Percentiles rank a stretch among this genome's conserved stretches.
Conservation (phyloP, 2,113 vertebrate genomes). For the Xenus cinereus region DNA sequence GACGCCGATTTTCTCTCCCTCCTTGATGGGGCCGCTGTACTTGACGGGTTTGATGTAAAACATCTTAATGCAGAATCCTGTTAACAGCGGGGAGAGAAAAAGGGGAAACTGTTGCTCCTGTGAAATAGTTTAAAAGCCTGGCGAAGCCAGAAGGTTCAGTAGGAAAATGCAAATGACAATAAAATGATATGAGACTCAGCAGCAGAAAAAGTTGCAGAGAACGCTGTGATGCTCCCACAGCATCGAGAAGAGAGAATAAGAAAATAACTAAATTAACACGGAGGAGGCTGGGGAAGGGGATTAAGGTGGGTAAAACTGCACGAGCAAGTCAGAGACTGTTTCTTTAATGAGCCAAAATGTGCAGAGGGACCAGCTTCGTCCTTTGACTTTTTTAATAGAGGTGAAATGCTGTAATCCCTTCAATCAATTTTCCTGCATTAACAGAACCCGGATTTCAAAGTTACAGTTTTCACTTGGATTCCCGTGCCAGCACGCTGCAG, state of each 20-base stretch:
- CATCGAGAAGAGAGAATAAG: not conserved
- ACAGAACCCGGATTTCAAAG: not conserved
- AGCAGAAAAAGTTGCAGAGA: not conserved
- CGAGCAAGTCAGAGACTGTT: not conserved
- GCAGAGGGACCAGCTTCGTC: not conserved
- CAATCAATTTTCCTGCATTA: not conserved
- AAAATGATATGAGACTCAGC: not conserved
- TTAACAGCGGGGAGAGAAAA: not conserved
- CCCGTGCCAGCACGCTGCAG: not conserved
- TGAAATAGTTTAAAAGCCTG: not conserved
- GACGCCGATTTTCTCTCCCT: slow-evolving; percentile 63
- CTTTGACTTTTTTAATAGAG: not conserved
- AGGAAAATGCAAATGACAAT: not conserved
- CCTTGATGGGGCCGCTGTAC: slow-evolving; percentile 43
- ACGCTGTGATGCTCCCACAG: not conserved
- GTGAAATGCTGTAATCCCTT: not conserved
- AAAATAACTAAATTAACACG: not conserved
- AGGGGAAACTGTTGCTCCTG: not conserved
- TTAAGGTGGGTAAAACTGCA: not conserved
- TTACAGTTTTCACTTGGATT: not conserved
- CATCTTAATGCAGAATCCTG: slow-evolving; percentile 72
- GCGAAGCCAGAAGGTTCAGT: not conserved
- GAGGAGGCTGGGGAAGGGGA: not conserved
- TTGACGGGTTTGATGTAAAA: slow-evolving; percentile 68
- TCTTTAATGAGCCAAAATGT: not conserved